phyloP scores from a whole-genome alignment of 2,113 vertebrate genomes.

The Hemibagrus wyckioides region DNA sequence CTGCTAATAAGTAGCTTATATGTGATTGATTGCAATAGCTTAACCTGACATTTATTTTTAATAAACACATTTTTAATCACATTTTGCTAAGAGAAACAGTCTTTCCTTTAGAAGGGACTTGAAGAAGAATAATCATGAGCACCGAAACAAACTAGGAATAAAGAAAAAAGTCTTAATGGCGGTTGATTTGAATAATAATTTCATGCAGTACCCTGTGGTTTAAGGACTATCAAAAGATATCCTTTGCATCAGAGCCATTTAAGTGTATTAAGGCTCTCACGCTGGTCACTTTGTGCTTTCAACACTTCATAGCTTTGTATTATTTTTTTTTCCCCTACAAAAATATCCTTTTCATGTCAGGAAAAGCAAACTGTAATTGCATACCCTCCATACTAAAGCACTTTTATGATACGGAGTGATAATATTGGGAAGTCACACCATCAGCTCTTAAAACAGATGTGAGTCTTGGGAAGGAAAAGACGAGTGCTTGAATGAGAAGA shows the following conservation, averaged over 20 bases:
- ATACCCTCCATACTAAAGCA: not conserved
- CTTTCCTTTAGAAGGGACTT: not conserved
- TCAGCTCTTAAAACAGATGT: not conserved
- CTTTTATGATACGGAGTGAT: not conserved
- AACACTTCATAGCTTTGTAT: not conserved
- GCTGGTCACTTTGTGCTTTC: not conserved
- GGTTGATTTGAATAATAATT: no score
- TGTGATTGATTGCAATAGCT: not conserved
- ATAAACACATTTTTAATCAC: no score
- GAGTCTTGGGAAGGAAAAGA: not conserved
- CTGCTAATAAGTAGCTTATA: not conserved
- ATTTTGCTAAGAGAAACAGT: no score
- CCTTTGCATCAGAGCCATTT: not conserved
- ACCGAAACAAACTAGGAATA: not conserved
- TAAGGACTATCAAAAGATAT: no score
- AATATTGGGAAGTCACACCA: slow-evolving; percentile 19
- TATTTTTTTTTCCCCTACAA: not conserved
- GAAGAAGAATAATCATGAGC: not conserved
- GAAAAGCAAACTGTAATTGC: not conserved
- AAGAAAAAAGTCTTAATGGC: not conserved
- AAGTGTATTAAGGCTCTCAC: not conserved
- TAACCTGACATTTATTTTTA: not conserved
- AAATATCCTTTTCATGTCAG: not conserved
- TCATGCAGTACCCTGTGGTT: not conserved
- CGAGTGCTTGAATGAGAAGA: slow-evolving; percentile 68